phyloP scores from a whole-genome alignment of 35 echinoderm and acorn worm genomes.

The Anneissia japonica region DNA sequence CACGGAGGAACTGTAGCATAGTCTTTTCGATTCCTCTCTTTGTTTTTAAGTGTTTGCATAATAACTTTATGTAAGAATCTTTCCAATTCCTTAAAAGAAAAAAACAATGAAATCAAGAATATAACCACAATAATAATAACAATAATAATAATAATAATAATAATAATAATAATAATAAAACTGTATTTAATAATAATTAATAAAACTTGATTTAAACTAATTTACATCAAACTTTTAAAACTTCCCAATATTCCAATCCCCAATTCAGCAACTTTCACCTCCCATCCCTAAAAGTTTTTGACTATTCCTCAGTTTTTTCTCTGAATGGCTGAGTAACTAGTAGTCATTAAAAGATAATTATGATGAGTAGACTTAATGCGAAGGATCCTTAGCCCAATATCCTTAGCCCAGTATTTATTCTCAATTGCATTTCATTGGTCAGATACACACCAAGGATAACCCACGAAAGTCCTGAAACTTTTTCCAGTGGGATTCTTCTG shows the following conservation, averaged over 20 bases:
- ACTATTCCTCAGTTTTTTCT: no score
- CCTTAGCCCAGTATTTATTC: no score
- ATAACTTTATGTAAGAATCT: constrained; percentile 1
- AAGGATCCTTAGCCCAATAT: no score
- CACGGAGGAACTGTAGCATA: constrained; percentile 29
- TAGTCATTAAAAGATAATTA: no score
- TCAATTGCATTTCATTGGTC: no score
- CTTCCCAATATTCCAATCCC: not conserved
- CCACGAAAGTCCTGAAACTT: no score
- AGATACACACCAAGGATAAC: no score
- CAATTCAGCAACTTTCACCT: not conserved
- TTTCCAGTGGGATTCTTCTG: no score
- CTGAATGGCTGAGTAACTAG: no score
- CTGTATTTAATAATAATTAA: not conserved
- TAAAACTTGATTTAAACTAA: not conserved
- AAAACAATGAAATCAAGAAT: not conserved
- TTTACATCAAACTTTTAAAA: not conserved
- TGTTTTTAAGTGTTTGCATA: constrained; percentile 51
- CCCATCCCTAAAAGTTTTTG: no score
- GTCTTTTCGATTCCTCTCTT: constrained; percentile 31
- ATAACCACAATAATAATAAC: not conserved
- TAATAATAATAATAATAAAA: not conserved
- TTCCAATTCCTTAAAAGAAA: constrained; percentile 47
- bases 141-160: not conserved
- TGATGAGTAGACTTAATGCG: no score